These are phyloP conservation scores for Chesias legatella DNA, from an alignment of 2,888 invertebrate species.

Conservation along the genomic window DNA sequence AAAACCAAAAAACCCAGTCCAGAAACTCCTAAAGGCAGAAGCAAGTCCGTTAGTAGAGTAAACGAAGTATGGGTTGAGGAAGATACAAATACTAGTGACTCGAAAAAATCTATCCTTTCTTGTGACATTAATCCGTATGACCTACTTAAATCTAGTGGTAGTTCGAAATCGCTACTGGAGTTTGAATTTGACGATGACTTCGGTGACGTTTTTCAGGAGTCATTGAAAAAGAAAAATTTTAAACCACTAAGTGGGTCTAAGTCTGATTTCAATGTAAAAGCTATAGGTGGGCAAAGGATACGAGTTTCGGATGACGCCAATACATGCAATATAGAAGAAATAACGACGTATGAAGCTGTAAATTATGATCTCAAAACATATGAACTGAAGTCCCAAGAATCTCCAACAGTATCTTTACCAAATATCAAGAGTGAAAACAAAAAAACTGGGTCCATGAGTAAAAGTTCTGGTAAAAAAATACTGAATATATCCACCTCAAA, in stretches of 20 bases:
- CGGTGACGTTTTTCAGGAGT: slow-evolving; percentile 63
- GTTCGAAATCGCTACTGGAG: slow-evolving; percentile 69
- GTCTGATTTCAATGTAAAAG: slow-evolving; percentile 78
- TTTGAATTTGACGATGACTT: slow-evolving; percentile 78
- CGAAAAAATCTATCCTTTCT: slow-evolving; percentile 87
- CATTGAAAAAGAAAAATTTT: slow-evolving; percentile 54
- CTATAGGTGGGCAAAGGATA: slow-evolving; percentile 85
- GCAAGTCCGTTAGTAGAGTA: slow-evolving; percentile 72
- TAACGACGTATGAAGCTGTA: slow-evolving; percentile 69
- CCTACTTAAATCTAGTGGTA: slow-evolving; percentile 82
- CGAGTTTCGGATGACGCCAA: slow-evolving; percentile 80
- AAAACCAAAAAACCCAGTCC: slow-evolving; percentile 76
- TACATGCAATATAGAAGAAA: slow-evolving; percentile 57
- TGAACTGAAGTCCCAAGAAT: slow-evolving; percentile 58
- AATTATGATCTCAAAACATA: slow-evolving; percentile 73
- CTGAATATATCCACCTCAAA: slow-evolving; percentile 49
- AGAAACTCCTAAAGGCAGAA: slow-evolving; percentile 62
- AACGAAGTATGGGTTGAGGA: slow-evolving; percentile 74
- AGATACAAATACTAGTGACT: slow-evolving; percentile 48
- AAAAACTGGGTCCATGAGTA: slow-evolving; percentile 56
- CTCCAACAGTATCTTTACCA: slow-evolving; percentile 60
- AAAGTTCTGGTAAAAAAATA: slow-evolving; percentile 59
- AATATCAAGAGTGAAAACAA: slow-evolving; percentile 70
- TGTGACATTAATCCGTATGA: slow-evolving; percentile 93
- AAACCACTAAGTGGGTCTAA: slow-evolving; percentile 53